phyloP scores from a whole-genome alignment of 2,888 invertebrate species.

The Pachymerium ferrugineum region DNA sequence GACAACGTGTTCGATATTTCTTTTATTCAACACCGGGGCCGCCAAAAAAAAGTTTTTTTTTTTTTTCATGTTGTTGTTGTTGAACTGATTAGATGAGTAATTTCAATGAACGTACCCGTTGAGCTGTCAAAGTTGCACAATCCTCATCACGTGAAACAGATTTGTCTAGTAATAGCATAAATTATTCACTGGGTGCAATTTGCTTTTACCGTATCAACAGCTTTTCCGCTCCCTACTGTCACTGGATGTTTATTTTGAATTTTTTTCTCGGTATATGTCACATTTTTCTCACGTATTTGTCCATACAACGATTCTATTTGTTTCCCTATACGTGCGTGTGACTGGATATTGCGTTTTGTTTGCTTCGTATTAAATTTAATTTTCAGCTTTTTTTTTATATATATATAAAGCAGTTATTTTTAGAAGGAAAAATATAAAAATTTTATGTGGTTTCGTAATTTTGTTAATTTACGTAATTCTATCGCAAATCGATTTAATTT shows the following conservation, averaged over 20 bases:
- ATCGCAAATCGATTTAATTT: too few species aligned
- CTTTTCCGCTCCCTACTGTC: slow-evolving; percentile 9
- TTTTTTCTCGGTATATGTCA: neutral
- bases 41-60: neutral
- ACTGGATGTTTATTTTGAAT: slow-evolving; percentile 9
- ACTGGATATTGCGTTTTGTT: too few species aligned
- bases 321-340: neutral
- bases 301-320: neutral
- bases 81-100: slow-evolving; percentile 3
- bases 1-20: slow-evolving; percentile 17
- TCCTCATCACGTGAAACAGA: slow-evolving; percentile 18
- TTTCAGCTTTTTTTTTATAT: too few species aligned
- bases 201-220: slow-evolving; percentile 21
- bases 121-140: slow-evolving; percentile 21
- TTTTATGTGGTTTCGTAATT: too few species aligned
- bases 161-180: slow-evolving; percentile 15
- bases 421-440: too few species aligned
- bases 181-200: slow-evolving; percentile 18
- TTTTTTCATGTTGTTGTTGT: neutral
- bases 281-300: neutral
- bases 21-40: neutral
- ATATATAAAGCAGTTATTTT: too few species aligned
- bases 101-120: slow-evolving; percentile 3
- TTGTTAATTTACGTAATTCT: too few species aligned
- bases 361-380: neutral